These are phyloP conservation scores for Trichoplax adhaerens DNA, from an alignment of 37 sponge, comb jelly and placozoan genomes.

Conservation along the genomic window DNA sequence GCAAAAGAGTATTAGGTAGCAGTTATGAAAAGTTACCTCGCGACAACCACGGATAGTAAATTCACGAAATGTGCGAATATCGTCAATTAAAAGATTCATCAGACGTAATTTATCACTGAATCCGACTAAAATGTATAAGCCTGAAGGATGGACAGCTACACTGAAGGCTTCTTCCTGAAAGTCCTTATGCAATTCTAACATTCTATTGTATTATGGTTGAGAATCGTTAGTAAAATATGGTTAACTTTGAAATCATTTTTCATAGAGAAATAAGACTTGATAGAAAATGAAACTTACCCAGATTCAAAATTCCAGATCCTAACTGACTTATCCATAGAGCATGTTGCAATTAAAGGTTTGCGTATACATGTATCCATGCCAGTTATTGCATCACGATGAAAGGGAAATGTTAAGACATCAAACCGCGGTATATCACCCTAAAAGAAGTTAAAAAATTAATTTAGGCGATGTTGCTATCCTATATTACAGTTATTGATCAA, in stretches of 20 bases:
- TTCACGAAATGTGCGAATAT: conserved; percentile 81
- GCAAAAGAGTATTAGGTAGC: background rate
- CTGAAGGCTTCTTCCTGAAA: conserved; percentile 96
- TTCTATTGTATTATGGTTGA: too few species aligned
- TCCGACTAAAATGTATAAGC: conserved; percentile 83
- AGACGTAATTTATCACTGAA: conserved; percentile 94
- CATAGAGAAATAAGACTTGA: too few species aligned
- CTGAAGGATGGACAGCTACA: conserved; percentile 84
- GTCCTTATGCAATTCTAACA: conserved; percentile 67
- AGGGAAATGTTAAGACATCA: conserved; percentile 16
- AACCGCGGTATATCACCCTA: conserved; percentile 13
- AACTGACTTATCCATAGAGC: conserved; percentile 84
- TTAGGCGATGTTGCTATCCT: background rate
- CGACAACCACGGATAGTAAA: conserved; percentile 86
- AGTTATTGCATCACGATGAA: conserved; percentile 42
- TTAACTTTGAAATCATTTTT: too few species aligned
- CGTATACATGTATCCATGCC: conserved; percentile 85
- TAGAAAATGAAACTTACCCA: conserved; percentile 22
- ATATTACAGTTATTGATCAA: background rate
- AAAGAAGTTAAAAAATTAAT: background rate
- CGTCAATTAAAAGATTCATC: conserved; percentile 86
- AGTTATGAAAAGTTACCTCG: conserved; percentile 37
- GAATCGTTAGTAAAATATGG: too few species aligned
- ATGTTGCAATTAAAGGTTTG: conserved; percentile 88
- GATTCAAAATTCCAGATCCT: conserved; percentile 92